Evolutionary conservation across 2,888 invertebrate genomes (phyloP).

Genomic region (Masnerella sp.): DNA sequence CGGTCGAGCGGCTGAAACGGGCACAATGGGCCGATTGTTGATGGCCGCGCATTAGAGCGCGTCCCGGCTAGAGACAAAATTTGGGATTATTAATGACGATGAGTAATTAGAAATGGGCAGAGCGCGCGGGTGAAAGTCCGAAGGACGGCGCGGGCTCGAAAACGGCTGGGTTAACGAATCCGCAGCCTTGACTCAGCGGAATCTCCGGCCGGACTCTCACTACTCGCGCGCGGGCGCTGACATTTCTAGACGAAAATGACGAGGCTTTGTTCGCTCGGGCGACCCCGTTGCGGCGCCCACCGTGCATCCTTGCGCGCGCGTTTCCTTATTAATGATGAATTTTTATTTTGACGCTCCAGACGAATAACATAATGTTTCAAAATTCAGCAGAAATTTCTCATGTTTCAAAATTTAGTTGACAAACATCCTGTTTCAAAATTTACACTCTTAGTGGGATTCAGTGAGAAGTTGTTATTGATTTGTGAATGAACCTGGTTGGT

Average conservation of each 20-base stretch:
- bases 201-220: conserved; percentile 35
- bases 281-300: conserved; percentile 34
- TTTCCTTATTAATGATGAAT: conserved; percentile 46
- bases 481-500: too few species aligned
- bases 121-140: conserved; percentile 43
- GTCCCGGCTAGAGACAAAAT: conserved; percentile 16
- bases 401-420: too few species aligned
- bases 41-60: conserved; percentile 17
- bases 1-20: conserved; percentile 7
- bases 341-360: too few species aligned
- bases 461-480: too few species aligned
- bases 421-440: too few species aligned
- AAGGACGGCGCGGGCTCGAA: conserved; percentile 34
- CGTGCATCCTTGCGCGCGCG: conserved; percentile 15
- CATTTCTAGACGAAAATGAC: conserved; percentile 54
- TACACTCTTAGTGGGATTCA: too few species aligned
- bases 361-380: too few species aligned
- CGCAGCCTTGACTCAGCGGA: conserved; percentile 52
- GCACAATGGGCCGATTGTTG: conserved; percentile 31
- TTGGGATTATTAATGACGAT: conserved; percentile 38
- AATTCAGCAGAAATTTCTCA: too few species aligned
- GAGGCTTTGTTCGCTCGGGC: conserved; percentile 33
- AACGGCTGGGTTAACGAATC: conserved; percentile 41
- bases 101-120: conserved; percentile 41
- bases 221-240: conserved; percentile 32